These are phyloP conservation scores for Drosophila pallidifrons DNA, from an alignment of 1,140 invertebrate genomes.

Conservation along the genomic window DNA sequence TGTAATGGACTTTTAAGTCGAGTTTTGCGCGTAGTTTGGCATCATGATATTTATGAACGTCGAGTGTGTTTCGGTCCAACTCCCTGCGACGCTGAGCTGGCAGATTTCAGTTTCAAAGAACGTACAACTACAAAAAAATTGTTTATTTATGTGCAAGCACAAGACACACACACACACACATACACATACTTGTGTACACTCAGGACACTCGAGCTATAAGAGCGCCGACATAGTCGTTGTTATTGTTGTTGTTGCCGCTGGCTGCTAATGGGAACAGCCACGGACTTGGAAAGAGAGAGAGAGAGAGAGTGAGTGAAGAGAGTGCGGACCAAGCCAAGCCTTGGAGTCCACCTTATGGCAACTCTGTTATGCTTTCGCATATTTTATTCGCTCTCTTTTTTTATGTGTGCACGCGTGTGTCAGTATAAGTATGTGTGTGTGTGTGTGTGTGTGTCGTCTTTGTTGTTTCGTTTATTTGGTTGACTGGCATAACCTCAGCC, in stretches of 20 bases:
- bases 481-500: constrained; percentile 79
- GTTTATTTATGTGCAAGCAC: constrained; percentile 70
- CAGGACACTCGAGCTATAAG: constrained; percentile 59
- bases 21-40: constrained; percentile 4
- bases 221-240: constrained; percentile 25
- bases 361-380: constrained; percentile 75
- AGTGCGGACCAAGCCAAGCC: constrained; percentile 22
- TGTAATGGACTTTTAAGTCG: not conserved
- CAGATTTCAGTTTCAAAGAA: constrained; percentile 65
- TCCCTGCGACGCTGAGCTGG: not conserved
- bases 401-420: constrained; percentile 28
- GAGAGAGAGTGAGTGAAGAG: constrained; percentile 1
- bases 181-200: constrained; percentile 3
- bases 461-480: constrained; percentile 82
- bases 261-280: constrained; percentile 48
- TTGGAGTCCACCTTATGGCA: constrained; percentile 44
- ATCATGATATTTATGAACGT: constrained; percentile 43
- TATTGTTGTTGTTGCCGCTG: constrained; percentile 10
- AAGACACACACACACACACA: constrained; percentile 24
- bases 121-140: constrained; percentile 50
- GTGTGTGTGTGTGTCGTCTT: constrained; percentile 48
- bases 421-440: constrained; percentile 25
- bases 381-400: constrained; percentile 62
- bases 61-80: constrained; percentile 16
- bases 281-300: not conserved